Conservation (phyloP, 2,797 vertebrate genomes). For the Spheniscus humboldti region DNA sequence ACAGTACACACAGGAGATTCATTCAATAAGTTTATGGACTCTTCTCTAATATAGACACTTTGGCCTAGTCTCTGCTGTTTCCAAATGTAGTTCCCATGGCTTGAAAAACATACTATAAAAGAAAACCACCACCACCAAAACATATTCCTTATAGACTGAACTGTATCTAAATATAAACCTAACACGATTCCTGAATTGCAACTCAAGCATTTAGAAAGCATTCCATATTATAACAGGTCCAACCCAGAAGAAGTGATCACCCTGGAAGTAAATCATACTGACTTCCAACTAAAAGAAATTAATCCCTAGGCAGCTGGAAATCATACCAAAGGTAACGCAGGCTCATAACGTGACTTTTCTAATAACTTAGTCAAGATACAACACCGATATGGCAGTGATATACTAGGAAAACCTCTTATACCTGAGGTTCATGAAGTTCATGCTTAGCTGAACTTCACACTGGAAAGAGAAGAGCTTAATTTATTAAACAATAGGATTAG, state of each 20-base stretch:
- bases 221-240: neutral
- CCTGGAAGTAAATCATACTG: neutral
- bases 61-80: neutral
- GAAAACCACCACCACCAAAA: neutral
- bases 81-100: neutral
- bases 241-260: neutral
- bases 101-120: neutral
- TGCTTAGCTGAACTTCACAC: neutral
- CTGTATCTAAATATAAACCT: neutral
- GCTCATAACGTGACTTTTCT: neutral
- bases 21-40: neutral
- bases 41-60: neutral
- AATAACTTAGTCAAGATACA: neutral
- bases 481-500: neutral
- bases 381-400: neutral
- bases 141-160: neutral
- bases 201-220: neutral
- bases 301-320: neutral
- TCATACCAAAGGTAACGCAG: neutral
- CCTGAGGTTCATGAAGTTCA: too few species aligned
- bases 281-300: neutral
- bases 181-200: neutral
- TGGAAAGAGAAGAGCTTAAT: neutral
- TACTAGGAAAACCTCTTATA: neutral
- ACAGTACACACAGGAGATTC: neutral